phyloP scores from a whole-genome alignment of 2,113 vertebrate species.

The Protobothrops flavoviridis region DNA sequence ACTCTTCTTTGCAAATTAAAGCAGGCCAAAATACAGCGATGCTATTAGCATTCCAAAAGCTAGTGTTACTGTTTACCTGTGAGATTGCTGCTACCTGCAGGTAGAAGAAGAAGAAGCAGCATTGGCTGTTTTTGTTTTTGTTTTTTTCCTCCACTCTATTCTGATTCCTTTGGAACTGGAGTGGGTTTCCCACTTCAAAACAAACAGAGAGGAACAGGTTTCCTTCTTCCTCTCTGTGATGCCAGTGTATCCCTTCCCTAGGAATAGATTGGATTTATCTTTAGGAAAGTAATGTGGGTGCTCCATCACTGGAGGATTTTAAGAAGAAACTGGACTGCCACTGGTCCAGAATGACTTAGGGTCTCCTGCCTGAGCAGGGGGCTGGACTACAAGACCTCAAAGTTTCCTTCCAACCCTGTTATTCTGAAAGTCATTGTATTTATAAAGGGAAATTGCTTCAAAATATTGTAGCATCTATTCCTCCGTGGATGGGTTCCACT shows the following conservation, averaged over 20 bases:
- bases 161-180: not conserved
- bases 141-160: not conserved
- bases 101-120: conserved; percentile 4
- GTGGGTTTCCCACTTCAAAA: not conserved
- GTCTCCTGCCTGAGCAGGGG: not conserved
- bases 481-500: not conserved
- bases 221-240: not conserved
- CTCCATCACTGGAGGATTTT: not conserved
- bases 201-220: not conserved
- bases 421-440: not conserved
- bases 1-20: not conserved
- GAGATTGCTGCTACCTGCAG: conserved; percentile 22
- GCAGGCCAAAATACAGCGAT: not conserved
- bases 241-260: not conserved
- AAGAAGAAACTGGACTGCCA: not conserved
- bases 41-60: not conserved
- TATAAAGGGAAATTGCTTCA: not conserved
- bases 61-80: not conserved
- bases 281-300: not conserved
- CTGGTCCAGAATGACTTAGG: not conserved
- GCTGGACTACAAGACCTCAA: not conserved
- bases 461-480: not conserved
- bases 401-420: not conserved
- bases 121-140: not conserved
- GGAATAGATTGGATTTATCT: not conserved